Evolutionary conservation across 2,113 vertebrate species (phyloP).

Genomic region (Tragelaphus buxtoni): DNA sequence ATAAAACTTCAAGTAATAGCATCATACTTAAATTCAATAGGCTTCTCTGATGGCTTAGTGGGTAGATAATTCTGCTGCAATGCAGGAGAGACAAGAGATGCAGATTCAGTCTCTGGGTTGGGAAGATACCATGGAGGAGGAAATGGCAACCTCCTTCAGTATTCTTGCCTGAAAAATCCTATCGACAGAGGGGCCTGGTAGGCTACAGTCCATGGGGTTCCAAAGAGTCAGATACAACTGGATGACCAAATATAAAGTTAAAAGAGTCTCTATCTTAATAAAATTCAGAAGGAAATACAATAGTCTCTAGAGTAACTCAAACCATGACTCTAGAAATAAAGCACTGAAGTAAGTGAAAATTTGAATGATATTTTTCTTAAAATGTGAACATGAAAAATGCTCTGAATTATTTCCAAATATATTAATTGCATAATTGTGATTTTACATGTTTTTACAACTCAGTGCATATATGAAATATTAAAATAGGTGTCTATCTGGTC

Average conservation of each 20-base stretch:
- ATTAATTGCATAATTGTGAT: background rate
- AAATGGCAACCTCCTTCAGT: background rate
- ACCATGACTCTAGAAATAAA: background rate
- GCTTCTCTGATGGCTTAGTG: background rate
- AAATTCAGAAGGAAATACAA: background rate
- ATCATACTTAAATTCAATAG: background rate
- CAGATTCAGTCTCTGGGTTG: background rate
- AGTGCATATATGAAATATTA: background rate
- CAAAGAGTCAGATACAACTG: background rate
- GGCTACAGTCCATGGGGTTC: background rate
- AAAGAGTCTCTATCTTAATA: background rate
- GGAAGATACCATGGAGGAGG: background rate
- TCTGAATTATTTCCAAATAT: background rate
- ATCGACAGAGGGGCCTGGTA: background rate
- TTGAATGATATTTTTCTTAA: background rate
- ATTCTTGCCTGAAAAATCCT: background rate
- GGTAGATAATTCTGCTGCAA: background rate
- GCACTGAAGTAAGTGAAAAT: background rate
- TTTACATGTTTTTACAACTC: background rate
- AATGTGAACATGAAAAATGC: background rate
- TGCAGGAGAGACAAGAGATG: background rate
- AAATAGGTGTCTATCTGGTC: background rate
- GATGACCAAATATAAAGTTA: background rate
- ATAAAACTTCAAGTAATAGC: background rate
- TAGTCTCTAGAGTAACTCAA: background rate